Evolutionary conservation across 2,797 vertebrate genomes (phyloP).

Genomic region (Sparus aurata): DNA sequence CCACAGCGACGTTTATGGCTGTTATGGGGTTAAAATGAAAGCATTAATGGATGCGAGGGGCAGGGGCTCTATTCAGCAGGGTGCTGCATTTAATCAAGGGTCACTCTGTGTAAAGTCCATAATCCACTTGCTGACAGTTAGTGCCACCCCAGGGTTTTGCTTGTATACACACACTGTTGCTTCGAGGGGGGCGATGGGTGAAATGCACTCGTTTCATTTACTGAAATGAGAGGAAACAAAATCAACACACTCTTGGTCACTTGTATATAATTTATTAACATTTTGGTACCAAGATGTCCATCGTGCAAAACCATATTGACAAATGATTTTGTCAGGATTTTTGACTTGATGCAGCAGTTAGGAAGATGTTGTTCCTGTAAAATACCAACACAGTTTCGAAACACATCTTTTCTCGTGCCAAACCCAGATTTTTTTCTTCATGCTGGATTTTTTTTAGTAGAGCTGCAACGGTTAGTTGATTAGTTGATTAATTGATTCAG

Average conservation of each 20-base stretch:
- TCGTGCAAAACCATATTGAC: background rate
- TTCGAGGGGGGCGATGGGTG: background rate
- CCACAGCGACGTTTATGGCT: conserved; percentile 79
- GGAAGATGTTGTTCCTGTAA: background rate
- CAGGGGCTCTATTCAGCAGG: conserved; percentile 59
- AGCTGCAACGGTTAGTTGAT: no score
- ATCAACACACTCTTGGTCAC: background rate
- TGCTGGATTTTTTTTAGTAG: background rate
- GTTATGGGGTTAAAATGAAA: conserved; percentile 81
- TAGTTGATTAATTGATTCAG: no score
- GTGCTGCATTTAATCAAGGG: conserved; percentile 71
- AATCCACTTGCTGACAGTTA: conserved; percentile 70
- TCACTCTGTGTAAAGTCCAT: conserved; percentile 68
- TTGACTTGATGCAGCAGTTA: background rate
- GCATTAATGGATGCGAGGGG: conserved; percentile 73
- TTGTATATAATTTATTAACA: background rate
- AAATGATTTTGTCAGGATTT: background rate
- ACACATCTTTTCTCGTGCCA: background rate
- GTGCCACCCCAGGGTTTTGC: conserved; percentile 46
- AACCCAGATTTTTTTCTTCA: background rate
- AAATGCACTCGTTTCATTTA: conserved; percentile 24
- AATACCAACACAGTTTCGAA: background rate
- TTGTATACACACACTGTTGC: conserved; percentile 39
- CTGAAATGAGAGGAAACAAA: background rate
- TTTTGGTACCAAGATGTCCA: background rate